phyloP scores from a whole-genome alignment of 2,113 vertebrate genomes.

The Phasianus colchicus region DNA sequence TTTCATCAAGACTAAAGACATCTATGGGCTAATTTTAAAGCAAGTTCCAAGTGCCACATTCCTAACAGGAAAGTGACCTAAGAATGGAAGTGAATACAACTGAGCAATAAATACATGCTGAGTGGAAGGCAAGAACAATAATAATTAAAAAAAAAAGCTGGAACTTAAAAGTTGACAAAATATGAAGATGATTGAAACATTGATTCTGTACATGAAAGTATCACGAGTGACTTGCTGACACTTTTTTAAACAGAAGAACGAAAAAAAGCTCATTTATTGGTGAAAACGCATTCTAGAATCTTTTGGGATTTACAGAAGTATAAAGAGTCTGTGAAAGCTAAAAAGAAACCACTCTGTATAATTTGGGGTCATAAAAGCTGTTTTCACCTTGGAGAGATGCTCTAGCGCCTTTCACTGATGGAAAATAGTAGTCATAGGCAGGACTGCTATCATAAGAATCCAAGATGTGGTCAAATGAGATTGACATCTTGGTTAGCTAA shows the following conservation, averaged over 20 bases:
- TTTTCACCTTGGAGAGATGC: background rate
- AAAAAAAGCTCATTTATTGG: background rate
- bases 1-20: background rate
- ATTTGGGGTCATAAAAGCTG: background rate
- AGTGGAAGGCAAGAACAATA: background rate
- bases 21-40: background rate
- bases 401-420: background rate
- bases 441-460: background rate
- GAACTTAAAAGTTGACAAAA: background rate
- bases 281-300: background rate
- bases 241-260: background rate
- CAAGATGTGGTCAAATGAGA: background rate
- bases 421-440: background rate
- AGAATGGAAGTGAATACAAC: background rate
- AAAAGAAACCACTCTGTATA: rapidly evolving
- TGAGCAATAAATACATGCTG: background rate
- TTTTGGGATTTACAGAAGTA: background rate
- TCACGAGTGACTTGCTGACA: background rate
- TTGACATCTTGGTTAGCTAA: background rate
- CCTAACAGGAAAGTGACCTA: background rate
- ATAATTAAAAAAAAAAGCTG: background rate
- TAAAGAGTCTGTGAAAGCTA: background rate
- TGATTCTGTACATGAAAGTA: background rate
- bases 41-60: background rate
- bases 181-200: background rate